Evolutionary conservation across 2,113 vertebrate species (phyloP), one percentile per base, ranked within the genome.

Genomic region (Amazona vittata): DNA sequence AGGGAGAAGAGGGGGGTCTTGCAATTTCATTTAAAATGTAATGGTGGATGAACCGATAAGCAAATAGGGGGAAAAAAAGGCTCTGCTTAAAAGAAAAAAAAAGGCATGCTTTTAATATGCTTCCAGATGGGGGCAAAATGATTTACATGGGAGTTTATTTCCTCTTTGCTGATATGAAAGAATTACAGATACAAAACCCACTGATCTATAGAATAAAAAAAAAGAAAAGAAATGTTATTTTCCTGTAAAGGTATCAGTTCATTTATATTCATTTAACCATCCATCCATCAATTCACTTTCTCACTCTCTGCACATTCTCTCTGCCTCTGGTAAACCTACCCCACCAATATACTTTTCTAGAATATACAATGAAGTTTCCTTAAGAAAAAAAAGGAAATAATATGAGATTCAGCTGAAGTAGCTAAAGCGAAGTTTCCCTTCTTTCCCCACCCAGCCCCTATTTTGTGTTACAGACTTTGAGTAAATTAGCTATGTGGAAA

Each of bases 21-120:
- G 98, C 98, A 99, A 99, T 99, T 99, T 99, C 98, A 99, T 99
- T 99, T 98, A 98, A 98, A 99, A 99, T 99, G 98, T 99, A 99
- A 99, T 99, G 98, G 98, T 99, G 99, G 99, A 99, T 98, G 98
- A 99, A 98, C 98, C 97, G 99, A 99, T 99, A 99, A 99, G 99
- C 98, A 99, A 98, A 98, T 98, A 91, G 98, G 97, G 76, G 82
- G 65, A 64, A 78, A 92, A 93, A 97, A 97, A 92, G 96, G 97
- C 97, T 97, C 98, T 98, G 98, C 98, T 98, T 98, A 99, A 98
- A 99, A 98, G 98, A 96, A 84, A 60, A 81, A 74, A 90, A 98
- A 99, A 98, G 93, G 98, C 98, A 98, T 98, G 98, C 97, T 98
- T 99, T 99, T 99, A 99, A 99, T 99, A 98, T 98, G 97, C 98